A percentile compares a stretch with the other conserved stretches of the same genome.
Evolutionary conservation across 2,797 vertebrate species (phyloP).

Genomic region (Poeciliopsis gracilis): DNA sequence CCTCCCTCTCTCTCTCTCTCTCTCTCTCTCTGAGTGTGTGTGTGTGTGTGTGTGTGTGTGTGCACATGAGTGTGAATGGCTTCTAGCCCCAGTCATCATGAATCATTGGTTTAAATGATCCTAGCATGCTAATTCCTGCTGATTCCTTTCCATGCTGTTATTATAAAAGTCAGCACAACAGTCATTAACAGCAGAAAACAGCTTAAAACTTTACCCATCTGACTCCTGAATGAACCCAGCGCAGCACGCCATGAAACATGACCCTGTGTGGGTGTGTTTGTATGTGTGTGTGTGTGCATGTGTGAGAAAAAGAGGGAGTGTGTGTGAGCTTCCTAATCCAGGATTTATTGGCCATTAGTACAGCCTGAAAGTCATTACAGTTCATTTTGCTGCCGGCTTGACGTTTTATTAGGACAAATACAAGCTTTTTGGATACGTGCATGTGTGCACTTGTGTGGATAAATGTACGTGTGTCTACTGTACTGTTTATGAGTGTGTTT

Average conservation of each 20-base stretch:
- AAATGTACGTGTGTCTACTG: conserved; percentile 23
- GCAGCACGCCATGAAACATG: conserved; percentile 78
- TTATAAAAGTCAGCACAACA: conserved; percentile 77
- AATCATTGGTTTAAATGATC: conserved; percentile 78
- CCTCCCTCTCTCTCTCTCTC: neutral
- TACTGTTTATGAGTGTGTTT: conserved; percentile 62
- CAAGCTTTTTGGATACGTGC: conserved; percentile 73
- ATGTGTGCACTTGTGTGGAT: conserved; percentile 51
- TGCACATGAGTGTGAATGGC: conserved; percentile 46
- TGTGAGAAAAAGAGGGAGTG: conserved; percentile 52
- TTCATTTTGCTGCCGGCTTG: conserved; percentile 87
- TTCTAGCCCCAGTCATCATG: conserved; percentile 70
- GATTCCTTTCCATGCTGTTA: conserved; percentile 75
- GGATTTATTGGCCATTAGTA: conserved; percentile 90
- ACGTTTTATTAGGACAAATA: conserved; percentile 89
- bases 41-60: neutral
- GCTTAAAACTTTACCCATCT: conserved; percentile 76
- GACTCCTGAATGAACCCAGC: conserved; percentile 79
- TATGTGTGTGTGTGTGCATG: conserved; percentile 29
- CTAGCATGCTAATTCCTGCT: conserved; percentile 78
- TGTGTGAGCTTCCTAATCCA: conserved; percentile 80
- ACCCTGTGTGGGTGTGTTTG: conserved; percentile 62
- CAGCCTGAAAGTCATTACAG: conserved; percentile 88
- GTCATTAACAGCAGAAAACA: conserved; percentile 74
- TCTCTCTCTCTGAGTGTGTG: neutral